Conservation (phyloP, 2,797 vertebrate species). For the Sebastes steindachneri region DNA sequence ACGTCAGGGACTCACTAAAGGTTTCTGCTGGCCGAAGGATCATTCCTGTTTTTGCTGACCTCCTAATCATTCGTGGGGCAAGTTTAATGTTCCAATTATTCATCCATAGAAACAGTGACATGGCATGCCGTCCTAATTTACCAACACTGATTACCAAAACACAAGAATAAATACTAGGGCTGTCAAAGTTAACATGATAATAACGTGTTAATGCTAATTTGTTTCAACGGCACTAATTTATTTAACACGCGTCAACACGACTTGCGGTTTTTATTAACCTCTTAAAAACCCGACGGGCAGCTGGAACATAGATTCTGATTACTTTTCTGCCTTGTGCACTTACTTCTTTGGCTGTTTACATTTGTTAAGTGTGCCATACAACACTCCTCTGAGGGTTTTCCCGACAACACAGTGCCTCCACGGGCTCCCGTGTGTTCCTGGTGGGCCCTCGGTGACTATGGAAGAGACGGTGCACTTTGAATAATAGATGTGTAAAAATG, state of each 20-base stretch:
- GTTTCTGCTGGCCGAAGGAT: background rate
- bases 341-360: background rate
- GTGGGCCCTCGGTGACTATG: constrained; percentile 30
- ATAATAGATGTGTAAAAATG: constrained; percentile 70
- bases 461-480: constrained; percentile 45
- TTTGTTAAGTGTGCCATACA: background rate
- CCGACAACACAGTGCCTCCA: background rate
- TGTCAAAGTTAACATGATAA: too few species aligned
- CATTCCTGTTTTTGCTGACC: background rate
- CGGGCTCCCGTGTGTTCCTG: background rate
- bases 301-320: background rate
- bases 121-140: background rate
- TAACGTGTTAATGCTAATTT: too few species aligned
- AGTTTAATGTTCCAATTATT: background rate
- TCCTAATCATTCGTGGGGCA: background rate
- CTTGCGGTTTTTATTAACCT: too few species aligned
- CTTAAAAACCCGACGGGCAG: too few species aligned
- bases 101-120: background rate
- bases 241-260: too few species aligned
- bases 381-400: background rate
- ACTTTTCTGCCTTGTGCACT: background rate
- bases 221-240: too few species aligned
- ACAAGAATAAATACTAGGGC: background rate
- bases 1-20: background rate
- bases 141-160: background rate